Evolutionary conservation across 2,113 vertebrate species (phyloP).

Genomic region (Anthoscopus minutus): DNA sequence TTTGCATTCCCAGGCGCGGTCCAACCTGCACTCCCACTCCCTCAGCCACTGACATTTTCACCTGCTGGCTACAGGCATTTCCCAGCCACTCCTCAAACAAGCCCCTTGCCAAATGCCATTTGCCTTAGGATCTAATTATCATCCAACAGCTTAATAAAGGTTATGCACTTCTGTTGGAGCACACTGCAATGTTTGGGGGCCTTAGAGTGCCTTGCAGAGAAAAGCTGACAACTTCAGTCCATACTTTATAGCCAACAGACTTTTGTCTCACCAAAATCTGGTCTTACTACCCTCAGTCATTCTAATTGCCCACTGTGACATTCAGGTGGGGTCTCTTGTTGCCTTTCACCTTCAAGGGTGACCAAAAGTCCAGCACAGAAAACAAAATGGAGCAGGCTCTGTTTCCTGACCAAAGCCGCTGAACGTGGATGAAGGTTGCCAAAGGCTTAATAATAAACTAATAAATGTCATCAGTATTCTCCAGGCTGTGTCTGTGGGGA

Average conservation of each 20-base stretch:
- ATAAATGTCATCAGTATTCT: background rate
- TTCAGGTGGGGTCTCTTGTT: background rate
- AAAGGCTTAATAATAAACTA: background rate
- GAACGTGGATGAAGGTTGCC: rapidly evolving
- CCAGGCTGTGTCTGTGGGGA: background rate
- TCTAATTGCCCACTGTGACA: background rate
- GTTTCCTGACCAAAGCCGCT: background rate
- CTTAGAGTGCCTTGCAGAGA: background rate
- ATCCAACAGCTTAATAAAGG: background rate
- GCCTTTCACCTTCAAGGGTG: background rate
- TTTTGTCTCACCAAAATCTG: background rate
- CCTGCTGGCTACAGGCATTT: background rate
- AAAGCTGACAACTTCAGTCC: background rate
- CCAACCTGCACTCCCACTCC: background rate
- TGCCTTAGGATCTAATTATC: background rate
- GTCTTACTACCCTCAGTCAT: background rate
- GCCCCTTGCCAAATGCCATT: background rate
- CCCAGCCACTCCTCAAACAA: background rate
- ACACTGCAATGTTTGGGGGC: background rate
- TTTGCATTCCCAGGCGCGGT: background rate
- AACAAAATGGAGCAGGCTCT: background rate
- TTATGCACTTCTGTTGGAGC: background rate
- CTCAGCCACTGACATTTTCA: background rate
- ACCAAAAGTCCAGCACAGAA: background rate
- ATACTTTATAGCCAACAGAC: background rate